These are phyloP conservation scores for Elachura formosa DNA, from an alignment of 2,113 vertebrate genomes.

Conservation along the genomic window DNA sequence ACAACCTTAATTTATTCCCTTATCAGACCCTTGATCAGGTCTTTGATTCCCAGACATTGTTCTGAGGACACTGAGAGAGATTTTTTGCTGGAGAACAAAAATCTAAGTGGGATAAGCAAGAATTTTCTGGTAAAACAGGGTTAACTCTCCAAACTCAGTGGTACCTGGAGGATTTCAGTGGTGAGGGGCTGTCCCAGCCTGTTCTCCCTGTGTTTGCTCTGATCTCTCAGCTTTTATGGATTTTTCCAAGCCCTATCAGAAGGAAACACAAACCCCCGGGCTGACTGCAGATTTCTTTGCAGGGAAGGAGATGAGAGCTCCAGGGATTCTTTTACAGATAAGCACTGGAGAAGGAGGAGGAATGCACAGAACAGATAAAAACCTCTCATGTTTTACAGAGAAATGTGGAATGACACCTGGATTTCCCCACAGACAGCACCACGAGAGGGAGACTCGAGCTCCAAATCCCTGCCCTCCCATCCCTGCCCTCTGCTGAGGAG, in stretches of 20 bases:
- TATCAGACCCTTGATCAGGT: background rate
- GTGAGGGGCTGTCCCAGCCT: background rate
- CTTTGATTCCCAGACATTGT: too few relatives aligned
- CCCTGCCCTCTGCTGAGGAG: background rate
- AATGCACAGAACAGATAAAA: background rate
- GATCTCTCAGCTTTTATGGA: fast-evolving
- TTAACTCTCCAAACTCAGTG: background rate
- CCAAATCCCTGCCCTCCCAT: background rate
- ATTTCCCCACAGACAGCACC: background rate
- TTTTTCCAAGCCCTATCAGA: background rate
- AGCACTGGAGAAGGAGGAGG: background rate
- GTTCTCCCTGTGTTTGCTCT: background rate
- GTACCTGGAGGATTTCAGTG: background rate
- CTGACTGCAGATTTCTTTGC: background rate
- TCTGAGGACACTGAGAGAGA: background rate
- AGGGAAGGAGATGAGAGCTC: background rate
- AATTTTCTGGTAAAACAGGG: background rate
- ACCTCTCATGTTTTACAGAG: background rate
- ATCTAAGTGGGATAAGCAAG: background rate
- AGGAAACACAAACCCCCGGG: background rate
- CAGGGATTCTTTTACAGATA: fast-evolving
- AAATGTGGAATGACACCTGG: background rate
- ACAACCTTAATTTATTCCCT: background rate
- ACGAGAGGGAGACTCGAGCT: constrained; percentile 41
- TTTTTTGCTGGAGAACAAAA: background rate